Percentiles rank a stretch among this genome's conserved stretches.
These are phyloP conservation scores for Cataglyphis livida DNA, from an alignment of 2,888 invertebrate genomes.

Conservation along the genomic window DNA sequence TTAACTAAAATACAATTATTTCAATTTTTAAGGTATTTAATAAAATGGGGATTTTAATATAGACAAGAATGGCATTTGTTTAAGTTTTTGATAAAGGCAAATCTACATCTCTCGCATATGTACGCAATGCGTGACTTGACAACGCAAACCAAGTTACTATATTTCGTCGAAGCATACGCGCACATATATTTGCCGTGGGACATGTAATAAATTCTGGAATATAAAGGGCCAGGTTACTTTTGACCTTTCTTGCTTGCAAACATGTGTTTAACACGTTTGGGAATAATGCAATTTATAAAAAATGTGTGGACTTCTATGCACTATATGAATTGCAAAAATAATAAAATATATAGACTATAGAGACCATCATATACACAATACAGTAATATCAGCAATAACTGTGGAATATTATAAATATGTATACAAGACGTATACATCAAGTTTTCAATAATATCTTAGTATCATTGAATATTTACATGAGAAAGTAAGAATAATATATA, in stretches of 20 bases:
- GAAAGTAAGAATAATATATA: background rate
- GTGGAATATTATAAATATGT: background rate
- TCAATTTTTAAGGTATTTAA: background rate
- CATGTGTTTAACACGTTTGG: slow-evolving; percentile 43
- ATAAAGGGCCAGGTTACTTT: slow-evolving; percentile 24
- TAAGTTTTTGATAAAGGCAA: background rate
- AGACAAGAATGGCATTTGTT: background rate
- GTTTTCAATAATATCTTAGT: background rate
- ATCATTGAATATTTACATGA: background rate
- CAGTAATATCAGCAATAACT: background rate
- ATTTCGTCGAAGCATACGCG: slow-evolving; percentile 37
- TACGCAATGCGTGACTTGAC: background rate
- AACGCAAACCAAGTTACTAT: slow-evolving; percentile 17
- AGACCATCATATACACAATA: background rate
- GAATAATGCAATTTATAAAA: slow-evolving; percentile 15
- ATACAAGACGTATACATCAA: background rate
- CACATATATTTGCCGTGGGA: slow-evolving; percentile 32
- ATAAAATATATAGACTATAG: background rate
- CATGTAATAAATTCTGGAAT: slow-evolving; percentile 28
- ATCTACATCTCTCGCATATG: background rate
- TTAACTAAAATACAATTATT: slow-evolving; percentile 47
- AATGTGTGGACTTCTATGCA: background rate
- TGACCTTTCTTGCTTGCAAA: slow-evolving; percentile 20
- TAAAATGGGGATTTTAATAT: background rate
- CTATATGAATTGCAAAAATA: background rate